phyloP scores from a whole-genome alignment of 2,113 vertebrate species.

The Amblyopsis rosae region DNA sequence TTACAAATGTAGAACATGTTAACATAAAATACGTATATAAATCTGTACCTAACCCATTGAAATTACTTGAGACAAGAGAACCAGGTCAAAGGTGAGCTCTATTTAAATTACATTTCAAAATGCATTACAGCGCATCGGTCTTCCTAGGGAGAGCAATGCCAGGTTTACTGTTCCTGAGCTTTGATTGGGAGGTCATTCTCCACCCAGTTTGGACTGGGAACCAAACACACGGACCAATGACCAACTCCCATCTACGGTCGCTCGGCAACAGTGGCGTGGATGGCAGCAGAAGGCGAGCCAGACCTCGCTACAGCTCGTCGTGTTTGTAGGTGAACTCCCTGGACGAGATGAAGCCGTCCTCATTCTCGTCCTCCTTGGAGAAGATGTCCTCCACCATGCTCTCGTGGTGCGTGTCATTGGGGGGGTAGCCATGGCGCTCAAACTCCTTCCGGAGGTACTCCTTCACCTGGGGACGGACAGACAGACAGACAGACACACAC shows the following conservation, averaged over 20 bases:
- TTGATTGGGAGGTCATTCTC: too few relatives aligned
- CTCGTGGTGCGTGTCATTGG: slow-evolving; percentile 93
- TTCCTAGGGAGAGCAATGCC: too few relatives aligned
- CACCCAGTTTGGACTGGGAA: background rate
- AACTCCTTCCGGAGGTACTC: slow-evolving; percentile 93
- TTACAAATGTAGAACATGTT: background rate
- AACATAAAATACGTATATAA: background rate
- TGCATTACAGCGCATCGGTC: too few relatives aligned
- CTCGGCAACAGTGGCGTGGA: background rate
- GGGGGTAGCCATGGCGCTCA: slow-evolving; percentile 86
- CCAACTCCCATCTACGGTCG: too few relatives aligned
- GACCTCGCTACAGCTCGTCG: slow-evolving; percentile 84
- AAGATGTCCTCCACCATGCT: slow-evolving; percentile 92
- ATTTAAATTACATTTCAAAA: too few relatives aligned
- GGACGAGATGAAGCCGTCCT: slow-evolving; percentile 93
- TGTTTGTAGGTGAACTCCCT: slow-evolving; percentile 96
- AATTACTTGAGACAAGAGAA: background rate
- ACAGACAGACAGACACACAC: background rate
- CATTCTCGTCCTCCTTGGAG: slow-evolving; percentile 92
- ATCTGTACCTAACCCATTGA: background rate
- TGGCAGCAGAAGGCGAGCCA: background rate
- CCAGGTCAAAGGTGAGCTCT: too few relatives aligned
- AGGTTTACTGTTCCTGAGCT: too few relatives aligned
- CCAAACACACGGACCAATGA: background rate
- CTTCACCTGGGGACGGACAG: slow-evolving; percentile 81